phyloP scores from a whole-genome alignment of 2,113 vertebrate genomes.

The Piaya cayana region DNA sequence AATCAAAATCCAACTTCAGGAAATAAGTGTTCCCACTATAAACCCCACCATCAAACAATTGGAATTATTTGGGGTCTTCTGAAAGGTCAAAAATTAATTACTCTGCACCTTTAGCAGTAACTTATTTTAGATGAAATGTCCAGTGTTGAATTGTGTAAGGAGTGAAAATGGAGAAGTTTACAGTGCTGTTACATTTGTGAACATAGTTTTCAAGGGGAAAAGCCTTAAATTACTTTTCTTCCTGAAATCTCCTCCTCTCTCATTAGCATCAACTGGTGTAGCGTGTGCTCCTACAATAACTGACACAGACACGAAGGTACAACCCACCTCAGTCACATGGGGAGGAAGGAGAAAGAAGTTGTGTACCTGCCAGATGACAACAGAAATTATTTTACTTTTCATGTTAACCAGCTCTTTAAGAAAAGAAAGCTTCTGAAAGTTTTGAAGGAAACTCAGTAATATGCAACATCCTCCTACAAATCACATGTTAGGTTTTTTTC shows the following conservation, averaged over 20 bases:
- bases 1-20: conserved; percentile 32
- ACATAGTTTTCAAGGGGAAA: background rate
- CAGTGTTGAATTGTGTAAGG: background rate
- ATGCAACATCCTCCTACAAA: background rate
- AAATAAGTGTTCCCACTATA: conserved; percentile 4
- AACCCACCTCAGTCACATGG: background rate
- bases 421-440: background rate
- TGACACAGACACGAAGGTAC: background rate
- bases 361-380: background rate
- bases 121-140: background rate
- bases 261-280: background rate
- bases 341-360: background rate
- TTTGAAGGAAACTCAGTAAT: background rate
- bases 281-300: background rate
- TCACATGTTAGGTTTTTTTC: background rate
- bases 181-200: background rate
- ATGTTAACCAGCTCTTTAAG: background rate
- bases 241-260: background rate
- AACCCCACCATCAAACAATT: background rate
- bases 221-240: background rate
- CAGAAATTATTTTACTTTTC: background rate
- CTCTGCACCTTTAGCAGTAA: background rate
- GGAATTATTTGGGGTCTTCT: conserved; percentile 19
- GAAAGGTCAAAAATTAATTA: conserved; percentile 33
- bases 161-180: background rate